phyloP scores from a whole-genome alignment of 2,888 invertebrate species.

The Lasioglossum zephyrum region DNA sequence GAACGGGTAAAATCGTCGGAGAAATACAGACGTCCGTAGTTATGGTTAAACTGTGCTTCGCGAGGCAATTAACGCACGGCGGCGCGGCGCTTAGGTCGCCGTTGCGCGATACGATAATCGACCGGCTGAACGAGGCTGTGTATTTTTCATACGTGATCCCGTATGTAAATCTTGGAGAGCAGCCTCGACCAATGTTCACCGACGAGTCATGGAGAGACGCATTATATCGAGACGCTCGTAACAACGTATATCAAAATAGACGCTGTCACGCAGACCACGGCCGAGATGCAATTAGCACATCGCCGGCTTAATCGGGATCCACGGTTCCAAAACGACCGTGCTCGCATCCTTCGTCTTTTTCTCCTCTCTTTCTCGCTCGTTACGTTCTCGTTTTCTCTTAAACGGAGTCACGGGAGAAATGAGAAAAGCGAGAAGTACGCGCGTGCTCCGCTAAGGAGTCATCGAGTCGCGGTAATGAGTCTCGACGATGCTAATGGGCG shows the following conservation, averaged over 20 bases:
- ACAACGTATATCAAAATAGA: conserved; percentile 48
- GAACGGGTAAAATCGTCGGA: not conserved
- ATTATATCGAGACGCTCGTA: conserved; percentile 28
- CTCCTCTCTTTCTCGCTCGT: conserved; percentile 12
- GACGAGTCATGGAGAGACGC: conserved; percentile 10
- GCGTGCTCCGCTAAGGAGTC: conserved; percentile 40
- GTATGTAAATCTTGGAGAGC: conserved; percentile 21
- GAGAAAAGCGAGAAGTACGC: conserved; percentile 35
- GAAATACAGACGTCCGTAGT: not conserved
- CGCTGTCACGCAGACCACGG: conserved; percentile 55
- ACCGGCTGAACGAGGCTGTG: conserved; percentile 50
- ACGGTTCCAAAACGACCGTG: conserved; percentile 43
- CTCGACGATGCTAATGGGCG: not conserved
- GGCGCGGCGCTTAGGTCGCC: conserved; percentile 32
- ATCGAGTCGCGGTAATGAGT: conserved; percentile 21
- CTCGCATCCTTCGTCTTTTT: conserved; percentile 12
- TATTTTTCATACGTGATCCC: conserved; percentile 47
- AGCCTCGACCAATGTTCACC: conserved; percentile 12
- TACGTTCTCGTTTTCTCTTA: not conserved
- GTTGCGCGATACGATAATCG: conserved; percentile 43
- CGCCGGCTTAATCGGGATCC: conserved; percentile 61
- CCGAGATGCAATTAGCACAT: conserved; percentile 62
- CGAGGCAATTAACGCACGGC: conserved; percentile 46
- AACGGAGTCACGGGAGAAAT: conserved; percentile 25
- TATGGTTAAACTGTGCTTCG: conserved; percentile 11